phyloP scores from a whole-genome alignment of 1,140 invertebrate genomes.

The Hypsibius dujardini region DNA sequence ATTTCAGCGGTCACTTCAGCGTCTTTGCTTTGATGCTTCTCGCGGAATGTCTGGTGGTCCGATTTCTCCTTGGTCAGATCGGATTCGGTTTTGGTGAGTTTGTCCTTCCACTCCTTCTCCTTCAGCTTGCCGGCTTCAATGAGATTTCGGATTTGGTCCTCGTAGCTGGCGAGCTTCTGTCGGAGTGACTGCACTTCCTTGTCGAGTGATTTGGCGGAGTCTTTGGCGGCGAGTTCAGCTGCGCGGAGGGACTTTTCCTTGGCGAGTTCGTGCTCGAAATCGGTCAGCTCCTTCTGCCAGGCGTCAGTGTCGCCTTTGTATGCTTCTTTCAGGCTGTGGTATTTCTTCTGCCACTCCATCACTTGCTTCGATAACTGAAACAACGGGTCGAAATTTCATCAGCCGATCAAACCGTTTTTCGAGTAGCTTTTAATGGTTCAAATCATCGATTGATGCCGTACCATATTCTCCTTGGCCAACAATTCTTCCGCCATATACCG shows the following conservation, averaged over 20 bases:
- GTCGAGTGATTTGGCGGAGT: background rate
- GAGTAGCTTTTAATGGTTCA: too few relatives aligned
- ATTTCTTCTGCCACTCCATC: slow-evolving; percentile 15
- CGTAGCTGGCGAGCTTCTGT: background rate
- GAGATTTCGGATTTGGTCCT: slow-evolving; percentile 15
- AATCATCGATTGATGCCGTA: background rate
- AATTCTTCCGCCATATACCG: slow-evolving; percentile 15
- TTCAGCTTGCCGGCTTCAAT: slow-evolving; percentile 27
- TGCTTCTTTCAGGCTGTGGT: slow-evolving; percentile 13
- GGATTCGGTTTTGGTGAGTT: slow-evolving; percentile 44
- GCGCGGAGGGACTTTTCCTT: background rate
- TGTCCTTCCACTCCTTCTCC: slow-evolving; percentile 39
- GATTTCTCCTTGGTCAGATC: slow-evolving; percentile 39
- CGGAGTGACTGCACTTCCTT: background rate
- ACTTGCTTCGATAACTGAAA: background rate
- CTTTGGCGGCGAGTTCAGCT: background rate
- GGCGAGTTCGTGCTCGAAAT: background rate
- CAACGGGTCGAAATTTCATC: background rate
- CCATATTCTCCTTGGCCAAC: slow-evolving; percentile 2
- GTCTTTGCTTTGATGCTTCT: background rate
- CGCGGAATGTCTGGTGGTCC: slow-evolving; percentile 22
- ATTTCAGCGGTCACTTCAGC: slow-evolving; percentile 19
- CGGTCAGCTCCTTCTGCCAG: slow-evolving; percentile 13
- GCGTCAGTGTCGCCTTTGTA: slow-evolving; percentile 16
- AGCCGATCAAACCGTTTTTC: background rate